A percentile compares a stretch with the other conserved stretches of the same genome.
These are phyloP conservation scores for Pristis pectinata DNA, from an alignment of 2,797 vertebrate species.

Conservation along the genomic window DNA sequence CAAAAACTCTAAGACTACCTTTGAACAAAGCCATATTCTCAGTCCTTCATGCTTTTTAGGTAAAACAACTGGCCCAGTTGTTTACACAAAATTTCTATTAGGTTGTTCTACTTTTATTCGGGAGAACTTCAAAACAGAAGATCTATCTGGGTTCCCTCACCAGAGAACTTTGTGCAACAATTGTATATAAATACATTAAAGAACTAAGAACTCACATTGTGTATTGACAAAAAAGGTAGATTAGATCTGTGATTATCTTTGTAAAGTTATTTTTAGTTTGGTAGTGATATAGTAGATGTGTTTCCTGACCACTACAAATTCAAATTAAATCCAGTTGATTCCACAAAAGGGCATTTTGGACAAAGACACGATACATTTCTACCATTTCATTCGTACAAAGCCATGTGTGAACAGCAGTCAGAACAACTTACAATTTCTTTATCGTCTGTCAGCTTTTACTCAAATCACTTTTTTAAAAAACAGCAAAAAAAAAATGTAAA, in stretches of 20 bases:
- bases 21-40: background rate
- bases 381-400: conserved; percentile 17
- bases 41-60: background rate
- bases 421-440: conserved; percentile 3
- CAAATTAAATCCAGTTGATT: conserved; percentile 26
- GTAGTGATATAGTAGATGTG: background rate
- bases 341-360: background rate
- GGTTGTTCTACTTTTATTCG: background rate
- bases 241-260: background rate
- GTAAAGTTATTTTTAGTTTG: background rate
- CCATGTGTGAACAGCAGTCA: background rate
- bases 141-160: background rate
- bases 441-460: background rate
- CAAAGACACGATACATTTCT: conserved; percentile 18
- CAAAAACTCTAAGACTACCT: background rate
- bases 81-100: conserved; percentile 16
- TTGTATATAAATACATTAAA: background rate
- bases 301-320: conserved; percentile 13
- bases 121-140: background rate
- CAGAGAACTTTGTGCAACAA: background rate
- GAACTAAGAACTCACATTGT: background rate
- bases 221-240: background rate
- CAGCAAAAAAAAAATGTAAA: conserved; percentile 59
- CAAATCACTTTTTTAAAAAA: conserved; percentile 18
- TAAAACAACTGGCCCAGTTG: background rate